Conservation (phyloP, 2,888 invertebrate genomes). For the Harpalus rufipes region DNA sequence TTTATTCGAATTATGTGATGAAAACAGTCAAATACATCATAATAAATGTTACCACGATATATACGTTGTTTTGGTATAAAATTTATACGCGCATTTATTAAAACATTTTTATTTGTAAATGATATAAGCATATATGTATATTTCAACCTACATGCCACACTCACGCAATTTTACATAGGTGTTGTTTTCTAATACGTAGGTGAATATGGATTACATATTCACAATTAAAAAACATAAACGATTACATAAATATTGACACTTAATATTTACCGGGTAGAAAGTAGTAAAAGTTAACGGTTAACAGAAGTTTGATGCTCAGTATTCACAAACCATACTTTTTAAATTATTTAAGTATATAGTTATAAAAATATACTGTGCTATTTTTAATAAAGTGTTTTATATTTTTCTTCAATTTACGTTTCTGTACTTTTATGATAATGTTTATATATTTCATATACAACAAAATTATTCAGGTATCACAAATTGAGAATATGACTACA, state of each 20-base stretch:
- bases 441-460: neutral
- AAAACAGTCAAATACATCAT: neutral
- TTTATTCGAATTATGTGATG: neutral
- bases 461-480: neutral
- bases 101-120: slow-evolving; percentile 27
- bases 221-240: slow-evolving; percentile 13
- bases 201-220: slow-evolving; percentile 34
- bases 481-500: slow-evolving; percentile 3
- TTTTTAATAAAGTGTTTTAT: neutral
- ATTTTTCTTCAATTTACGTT: neutral
- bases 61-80: slow-evolving; percentile 2
- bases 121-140: slow-evolving; percentile 46
- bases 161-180: slow-evolving; percentile 56
- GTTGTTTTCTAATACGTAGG: slow-evolving; percentile 39
- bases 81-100: slow-evolving; percentile 6
- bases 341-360: neutral
- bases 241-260: neutral
- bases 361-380: neutral
- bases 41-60: neutral
- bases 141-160: slow-evolving; percentile 54
- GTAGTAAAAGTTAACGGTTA: slow-evolving; percentile 36
- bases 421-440: neutral
- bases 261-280: slow-evolving; percentile 42
- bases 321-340: neutral
- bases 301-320: neutral